Conservation (phyloP, 2,888 invertebrate genomes). For the Hirtodrosophila alboralis region DNA sequence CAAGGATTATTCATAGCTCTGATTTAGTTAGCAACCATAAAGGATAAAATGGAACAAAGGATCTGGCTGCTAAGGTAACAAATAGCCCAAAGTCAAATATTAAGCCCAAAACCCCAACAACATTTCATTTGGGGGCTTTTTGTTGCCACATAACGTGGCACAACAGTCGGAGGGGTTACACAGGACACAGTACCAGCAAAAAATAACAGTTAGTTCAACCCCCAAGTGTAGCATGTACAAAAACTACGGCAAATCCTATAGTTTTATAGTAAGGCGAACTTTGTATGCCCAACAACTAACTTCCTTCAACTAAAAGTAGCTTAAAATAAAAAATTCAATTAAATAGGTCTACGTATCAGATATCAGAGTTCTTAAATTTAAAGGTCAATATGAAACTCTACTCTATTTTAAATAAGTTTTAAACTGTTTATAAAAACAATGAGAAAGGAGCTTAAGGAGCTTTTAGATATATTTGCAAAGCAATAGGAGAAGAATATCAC, state of each 20-base stretch:
- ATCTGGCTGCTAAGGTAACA: constrained; percentile 1
- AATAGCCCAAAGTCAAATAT: constrained; percentile 47
- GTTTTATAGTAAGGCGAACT: neutral
- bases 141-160: constrained; percentile 11
- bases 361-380: no score
- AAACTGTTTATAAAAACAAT: no score
- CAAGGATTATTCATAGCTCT: constrained; percentile 23
- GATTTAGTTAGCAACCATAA: constrained; percentile 29
- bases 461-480: no score
- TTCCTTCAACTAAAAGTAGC: no score
- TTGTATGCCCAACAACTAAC: constrained; percentile 4
- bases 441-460: no score
- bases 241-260: constrained; percentile 6
- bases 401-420: no score
- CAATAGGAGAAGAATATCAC: no score
- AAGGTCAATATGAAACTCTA: no score
- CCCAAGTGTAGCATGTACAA: constrained; percentile 8
- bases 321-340: no score
- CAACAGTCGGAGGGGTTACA: neutral
- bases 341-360: no score
- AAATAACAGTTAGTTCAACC: constrained; percentile 8
- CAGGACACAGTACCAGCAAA: no score
- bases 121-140: constrained; percentile 5
- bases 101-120: constrained; percentile 6
- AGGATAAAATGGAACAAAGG: neutral